These are phyloP conservation scores for Dimorphilus gyrociliatus DNA, from an alignment of 2,888 invertebrate genomes.

Conservation along the genomic window DNA sequence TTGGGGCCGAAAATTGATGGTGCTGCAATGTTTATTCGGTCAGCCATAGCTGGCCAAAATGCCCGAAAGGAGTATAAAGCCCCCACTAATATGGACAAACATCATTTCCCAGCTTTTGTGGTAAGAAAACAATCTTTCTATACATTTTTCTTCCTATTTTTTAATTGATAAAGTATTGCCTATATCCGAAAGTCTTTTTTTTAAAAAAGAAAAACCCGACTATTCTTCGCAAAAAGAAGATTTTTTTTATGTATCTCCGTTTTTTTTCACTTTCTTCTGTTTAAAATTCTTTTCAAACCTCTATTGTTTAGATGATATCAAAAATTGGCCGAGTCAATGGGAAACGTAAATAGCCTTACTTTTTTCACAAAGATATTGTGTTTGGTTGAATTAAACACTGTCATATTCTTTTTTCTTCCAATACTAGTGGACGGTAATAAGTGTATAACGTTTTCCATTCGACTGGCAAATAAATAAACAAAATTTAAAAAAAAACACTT, in stretches of 20 bases:
- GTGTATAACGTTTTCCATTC: constrained; percentile 75
- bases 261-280: no score
- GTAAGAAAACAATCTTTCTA: constrained; percentile 17
- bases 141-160: neutral
- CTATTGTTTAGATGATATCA: constrained; percentile 14
- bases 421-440: no score
- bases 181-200: neutral
- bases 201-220: no score
- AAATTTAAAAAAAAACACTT: no score
- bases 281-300: no score
- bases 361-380: no score
- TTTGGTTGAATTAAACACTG: no score
- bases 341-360: no score
- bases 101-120: constrained; percentile 30
- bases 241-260: no score
- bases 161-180: neutral
- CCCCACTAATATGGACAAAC: constrained; percentile 19
- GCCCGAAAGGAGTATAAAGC: constrained; percentile 15
- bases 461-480: constrained; percentile 76
- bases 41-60: constrained; percentile 26
- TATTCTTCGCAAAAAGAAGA: no score
- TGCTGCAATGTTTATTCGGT: constrained; percentile 57
- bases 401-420: no score
- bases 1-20: constrained; percentile 47
- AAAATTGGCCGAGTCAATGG: constrained; percentile 24